Evolutionary conservation across 2,888 invertebrate genomes (phyloP), one percentile per base, ranked within the genome.

Genomic region (Tryphoninae sp.): DNA sequence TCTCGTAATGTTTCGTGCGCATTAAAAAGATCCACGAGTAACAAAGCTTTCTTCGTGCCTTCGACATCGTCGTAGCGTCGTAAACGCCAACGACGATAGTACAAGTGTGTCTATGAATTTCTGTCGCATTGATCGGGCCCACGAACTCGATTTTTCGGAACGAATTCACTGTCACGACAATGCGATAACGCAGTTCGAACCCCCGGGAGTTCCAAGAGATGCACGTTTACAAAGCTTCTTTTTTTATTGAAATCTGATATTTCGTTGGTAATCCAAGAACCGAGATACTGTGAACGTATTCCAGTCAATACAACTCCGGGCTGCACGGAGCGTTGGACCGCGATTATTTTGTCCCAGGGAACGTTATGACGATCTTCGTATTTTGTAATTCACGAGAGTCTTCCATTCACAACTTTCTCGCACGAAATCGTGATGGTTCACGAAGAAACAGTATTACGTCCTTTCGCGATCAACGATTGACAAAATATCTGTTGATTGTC

Each of bases 261-360:
- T 61, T 71, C 53, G 19, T 23, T 26, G 59, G 71, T 71, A 59
- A 55, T 49, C n/a, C 16, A 22, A 53, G 19, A 61, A 74, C 1
- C 40, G 58, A 61, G 51, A 73, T 45, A 51, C 33, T 55, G 58
- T 62, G 55, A 58, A 64, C 51, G 65, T 68, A 33, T 33, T 55
- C 19, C 83, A 85, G 90, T 90, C 90, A 89, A 90, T 90, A 89
- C 85, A 89, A 89, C 88, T 89, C 82, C 89, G 82, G 68, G 86
- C 84, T 86, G 86, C 87, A 87, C 86, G 88, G 86, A 51, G 51
- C n/a, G 13, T 89, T 87, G 78, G 84, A 86, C 58, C 4, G 87
- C 87, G 64, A 87, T 88, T 86, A 83, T 87, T 87, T 88, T 88
- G 89, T 87, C 89, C 81, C 45, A 7, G 4, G n/a, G 11, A 13